phyloP scores from a whole-genome alignment of 2,797 vertebrate species.

The Muscicapa striata region DNA sequence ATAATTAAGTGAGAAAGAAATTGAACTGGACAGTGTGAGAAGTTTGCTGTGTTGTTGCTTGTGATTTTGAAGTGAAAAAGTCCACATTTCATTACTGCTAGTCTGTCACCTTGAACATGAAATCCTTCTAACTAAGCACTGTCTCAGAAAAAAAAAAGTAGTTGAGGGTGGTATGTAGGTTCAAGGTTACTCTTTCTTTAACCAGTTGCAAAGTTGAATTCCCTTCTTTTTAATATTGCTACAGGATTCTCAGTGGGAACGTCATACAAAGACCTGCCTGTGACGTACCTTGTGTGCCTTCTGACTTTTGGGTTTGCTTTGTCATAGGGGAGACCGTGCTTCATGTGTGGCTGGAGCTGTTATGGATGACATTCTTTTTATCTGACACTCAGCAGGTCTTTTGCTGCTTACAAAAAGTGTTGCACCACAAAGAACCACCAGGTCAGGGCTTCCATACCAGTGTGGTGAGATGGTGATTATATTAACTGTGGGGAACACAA shows the following conservation, averaged over 20 bases:
- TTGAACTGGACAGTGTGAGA: conserved; percentile 59
- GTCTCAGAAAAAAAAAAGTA: not conserved
- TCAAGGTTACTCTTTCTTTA: not conserved
- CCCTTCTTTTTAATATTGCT: accelerated
- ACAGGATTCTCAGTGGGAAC: accelerated
- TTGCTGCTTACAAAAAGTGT: accelerated
- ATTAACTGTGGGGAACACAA: not conserved
- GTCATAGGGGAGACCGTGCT: accelerated
- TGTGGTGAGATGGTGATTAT: accelerated
- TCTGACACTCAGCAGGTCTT: not conserved
- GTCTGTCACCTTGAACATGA: conserved; percentile 2
- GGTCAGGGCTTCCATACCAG: not conserved
- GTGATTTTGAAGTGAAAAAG: conserved; percentile 4
- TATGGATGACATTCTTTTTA: not conserved
- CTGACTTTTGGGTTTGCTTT: not conserved
- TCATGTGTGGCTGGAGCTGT: not conserved
- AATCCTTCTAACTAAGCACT: not conserved
- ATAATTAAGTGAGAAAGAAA: conserved; percentile 58
- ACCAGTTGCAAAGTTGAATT: not conserved
- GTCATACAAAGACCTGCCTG: not conserved
- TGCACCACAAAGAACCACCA: not conserved
- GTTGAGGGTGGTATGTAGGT: not conserved
- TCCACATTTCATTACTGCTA: conserved; percentile 22
- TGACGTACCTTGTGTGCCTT: not conserved
- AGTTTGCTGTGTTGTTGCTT: conserved; percentile 40